phyloP scores from a whole-genome alignment of 2,113 vertebrate genomes.

The Pogonocichla stellata region DNA sequence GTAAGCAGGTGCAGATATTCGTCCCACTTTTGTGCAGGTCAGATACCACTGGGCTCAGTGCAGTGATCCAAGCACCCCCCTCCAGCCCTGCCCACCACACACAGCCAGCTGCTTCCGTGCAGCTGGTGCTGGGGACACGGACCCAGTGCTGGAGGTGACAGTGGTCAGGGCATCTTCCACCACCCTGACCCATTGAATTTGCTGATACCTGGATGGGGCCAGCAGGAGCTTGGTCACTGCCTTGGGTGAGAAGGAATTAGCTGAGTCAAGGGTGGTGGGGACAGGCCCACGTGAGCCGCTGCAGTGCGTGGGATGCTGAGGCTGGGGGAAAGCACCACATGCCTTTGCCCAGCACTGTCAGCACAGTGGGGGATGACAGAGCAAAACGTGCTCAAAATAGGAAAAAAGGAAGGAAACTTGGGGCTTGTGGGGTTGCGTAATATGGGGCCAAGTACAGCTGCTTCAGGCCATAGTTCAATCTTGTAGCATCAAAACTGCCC shows the following conservation, averaged over 20 bases:
- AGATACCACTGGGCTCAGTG: fast-evolving
- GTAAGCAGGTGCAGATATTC: neutral
- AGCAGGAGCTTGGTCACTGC: neutral
- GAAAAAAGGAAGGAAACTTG: neutral
- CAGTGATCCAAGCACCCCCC: fast-evolving
- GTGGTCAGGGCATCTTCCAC: neutral
- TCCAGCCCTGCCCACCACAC: neutral
- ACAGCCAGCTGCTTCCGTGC: fast-evolving
- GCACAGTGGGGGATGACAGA: neutral
- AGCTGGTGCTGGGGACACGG: fast-evolving
- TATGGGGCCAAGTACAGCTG: neutral
- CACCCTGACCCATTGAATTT: fast-evolving
- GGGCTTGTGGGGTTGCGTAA: neutral
- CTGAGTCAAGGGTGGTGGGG: conserved; percentile 24
- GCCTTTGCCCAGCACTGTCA: conserved; percentile 21
- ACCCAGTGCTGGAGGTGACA: fast-evolving
- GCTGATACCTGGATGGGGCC: fast-evolving
- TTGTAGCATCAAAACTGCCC: neutral
- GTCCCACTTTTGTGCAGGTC: neutral
- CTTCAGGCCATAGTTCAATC: neutral
- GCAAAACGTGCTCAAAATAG: neutral
- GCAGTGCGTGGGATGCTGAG: neutral
- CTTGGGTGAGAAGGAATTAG: neutral
- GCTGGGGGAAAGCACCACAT: neutral
- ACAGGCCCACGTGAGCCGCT: neutral